Conservation (phyloP, 30 jellyfish, hydroid and myxozoan species). For the Nemopilema nomurai region DNA sequence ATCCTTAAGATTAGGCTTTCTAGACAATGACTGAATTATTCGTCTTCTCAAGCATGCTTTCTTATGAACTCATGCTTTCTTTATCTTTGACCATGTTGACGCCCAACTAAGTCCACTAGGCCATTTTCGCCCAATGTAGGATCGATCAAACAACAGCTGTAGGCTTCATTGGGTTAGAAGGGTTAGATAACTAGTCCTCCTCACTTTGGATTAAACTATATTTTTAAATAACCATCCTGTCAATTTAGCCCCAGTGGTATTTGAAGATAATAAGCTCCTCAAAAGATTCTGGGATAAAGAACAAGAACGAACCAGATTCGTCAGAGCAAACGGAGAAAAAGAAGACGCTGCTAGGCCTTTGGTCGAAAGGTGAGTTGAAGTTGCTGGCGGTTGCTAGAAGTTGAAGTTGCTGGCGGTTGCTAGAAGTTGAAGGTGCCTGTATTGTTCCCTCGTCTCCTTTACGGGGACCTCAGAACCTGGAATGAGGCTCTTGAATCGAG, state of each 20-base stretch:
- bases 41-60: neutral
- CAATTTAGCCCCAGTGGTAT: constrained; percentile 57
- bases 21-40: neutral
- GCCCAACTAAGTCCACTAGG: too few species aligned
- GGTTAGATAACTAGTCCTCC: too few species aligned
- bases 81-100: neutral
- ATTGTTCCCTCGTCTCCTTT: too few species aligned
- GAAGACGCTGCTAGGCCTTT: constrained; percentile 45
- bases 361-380: constrained; percentile 35
- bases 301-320: constrained; percentile 7
- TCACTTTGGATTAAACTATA: too few species aligned
- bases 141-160: too few species aligned
- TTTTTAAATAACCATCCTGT: too few species aligned
- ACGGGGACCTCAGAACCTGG: too few species aligned
- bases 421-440: too few species aligned
- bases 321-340: constrained; percentile 44
- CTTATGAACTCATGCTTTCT: neutral
- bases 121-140: too few species aligned
- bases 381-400: neutral
- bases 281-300: constrained; percentile 43
- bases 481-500: too few species aligned
- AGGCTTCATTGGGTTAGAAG: too few species aligned
- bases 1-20: neutral
- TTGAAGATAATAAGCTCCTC: constrained; percentile 37
- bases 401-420: too few species aligned